phyloP scores from a whole-genome alignment of 2,113 vertebrate species.

The Gambusia holbrooki region DNA sequence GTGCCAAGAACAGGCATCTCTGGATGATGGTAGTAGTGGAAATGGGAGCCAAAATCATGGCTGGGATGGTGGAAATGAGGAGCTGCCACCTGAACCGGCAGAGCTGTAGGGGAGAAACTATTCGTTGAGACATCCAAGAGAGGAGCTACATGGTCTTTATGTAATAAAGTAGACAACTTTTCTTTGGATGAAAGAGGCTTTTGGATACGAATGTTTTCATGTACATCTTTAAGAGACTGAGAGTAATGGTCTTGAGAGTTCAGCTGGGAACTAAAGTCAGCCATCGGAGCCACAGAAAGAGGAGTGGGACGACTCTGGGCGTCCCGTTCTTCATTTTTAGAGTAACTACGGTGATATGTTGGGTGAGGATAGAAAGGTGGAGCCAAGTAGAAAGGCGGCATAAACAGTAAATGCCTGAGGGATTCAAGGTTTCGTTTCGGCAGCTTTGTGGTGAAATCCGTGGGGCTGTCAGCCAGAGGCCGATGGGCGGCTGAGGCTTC shows the following conservation, averaged over 20 bases:
- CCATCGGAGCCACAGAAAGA: background rate
- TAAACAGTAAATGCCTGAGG: constrained; percentile 31
- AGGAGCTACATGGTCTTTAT: background rate
- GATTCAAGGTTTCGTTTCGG: background rate
- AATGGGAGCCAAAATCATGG: constrained; percentile 51
- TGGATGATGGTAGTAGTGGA: constrained; percentile 72
- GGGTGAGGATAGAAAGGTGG: constrained; percentile 68
- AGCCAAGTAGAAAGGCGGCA: constrained; percentile 65
- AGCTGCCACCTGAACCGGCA: background rate
- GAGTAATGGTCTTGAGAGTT: background rate
- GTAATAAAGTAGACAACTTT: background rate
- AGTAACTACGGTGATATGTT: constrained; percentile 1
- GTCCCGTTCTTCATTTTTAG: background rate
- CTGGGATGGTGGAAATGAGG: constrained; percentile 18
- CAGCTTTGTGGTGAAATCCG: background rate
- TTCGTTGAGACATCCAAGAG: background rate
- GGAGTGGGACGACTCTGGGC: background rate
- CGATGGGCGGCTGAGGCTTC: background rate
- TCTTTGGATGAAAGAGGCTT: background rate
- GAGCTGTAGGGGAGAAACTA: background rate
- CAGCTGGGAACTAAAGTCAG: background rate
- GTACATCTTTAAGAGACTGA: background rate
- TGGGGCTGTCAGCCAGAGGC: background rate
- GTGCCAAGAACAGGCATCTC: constrained; percentile 52
- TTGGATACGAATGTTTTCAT: background rate